Conservation (phyloP, 92 coral and sea anemone species). For the Plumapathes pennacea region DNA sequence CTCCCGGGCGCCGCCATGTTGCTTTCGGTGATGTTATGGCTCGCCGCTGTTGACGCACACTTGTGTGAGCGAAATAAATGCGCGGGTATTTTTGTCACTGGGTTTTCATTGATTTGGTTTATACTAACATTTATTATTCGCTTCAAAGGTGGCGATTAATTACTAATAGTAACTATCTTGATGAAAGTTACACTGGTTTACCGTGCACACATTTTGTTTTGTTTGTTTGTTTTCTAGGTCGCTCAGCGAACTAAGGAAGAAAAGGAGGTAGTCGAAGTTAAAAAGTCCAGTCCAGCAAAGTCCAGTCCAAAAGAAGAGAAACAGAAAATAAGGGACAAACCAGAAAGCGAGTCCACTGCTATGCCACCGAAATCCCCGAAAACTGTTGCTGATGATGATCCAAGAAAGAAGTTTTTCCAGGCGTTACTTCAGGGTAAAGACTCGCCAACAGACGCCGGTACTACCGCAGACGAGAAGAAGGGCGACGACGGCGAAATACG, state of each 20-base stretch:
- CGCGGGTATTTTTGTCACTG: no score
- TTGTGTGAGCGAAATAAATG: no score
- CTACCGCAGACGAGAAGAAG: not conserved
- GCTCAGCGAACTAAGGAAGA: conserved; percentile 33
- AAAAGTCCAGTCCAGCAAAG: conserved; percentile 4
- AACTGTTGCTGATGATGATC: conserved; percentile 50
- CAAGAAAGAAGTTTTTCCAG: conserved; percentile 82
- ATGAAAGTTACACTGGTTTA: no score
- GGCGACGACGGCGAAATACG: not conserved
- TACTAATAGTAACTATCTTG: no score
- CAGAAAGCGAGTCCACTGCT: conserved; percentile 14
- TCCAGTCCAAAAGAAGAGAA: conserved; percentile 14
- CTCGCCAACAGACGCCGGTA: conserved; percentile 11
- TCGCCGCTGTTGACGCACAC: no score
- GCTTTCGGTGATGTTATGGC: no score
- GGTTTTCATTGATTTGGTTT: not conserved
- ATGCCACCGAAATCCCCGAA: no score
- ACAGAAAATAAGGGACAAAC: conserved; percentile 32
- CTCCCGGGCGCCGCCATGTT: no score
- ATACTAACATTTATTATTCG: no score
- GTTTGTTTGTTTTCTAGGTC: conserved; percentile 29
- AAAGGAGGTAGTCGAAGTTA: conserved; percentile 38
- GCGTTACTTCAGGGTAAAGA: conserved; percentile 71
- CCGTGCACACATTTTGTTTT: no score
- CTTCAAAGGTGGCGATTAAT: no score